Evolutionary conservation across 2,888 invertebrate species (phyloP).

Genomic region (Himalopsyche japonica): DNA sequence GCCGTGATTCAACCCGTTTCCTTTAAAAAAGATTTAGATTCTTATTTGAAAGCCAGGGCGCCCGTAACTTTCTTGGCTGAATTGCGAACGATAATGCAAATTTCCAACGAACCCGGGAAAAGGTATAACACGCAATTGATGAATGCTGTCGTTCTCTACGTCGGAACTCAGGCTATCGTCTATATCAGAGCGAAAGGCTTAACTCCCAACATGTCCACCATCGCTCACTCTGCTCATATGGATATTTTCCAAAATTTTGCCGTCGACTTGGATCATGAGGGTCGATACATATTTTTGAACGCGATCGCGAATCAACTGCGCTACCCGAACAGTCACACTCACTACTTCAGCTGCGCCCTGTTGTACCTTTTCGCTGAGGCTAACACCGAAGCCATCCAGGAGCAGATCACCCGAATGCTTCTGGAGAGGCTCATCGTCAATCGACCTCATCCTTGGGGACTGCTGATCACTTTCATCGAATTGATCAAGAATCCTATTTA

Average conservation of each 20-base stretch:
- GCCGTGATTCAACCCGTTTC: slow-evolving; percentile 82
- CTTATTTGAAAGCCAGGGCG: slow-evolving; percentile 90
- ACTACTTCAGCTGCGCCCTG: slow-evolving; percentile 98
- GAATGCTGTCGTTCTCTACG: slow-evolving; percentile 97
- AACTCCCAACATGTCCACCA: slow-evolving; percentile 95
- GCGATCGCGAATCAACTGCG: slow-evolving; percentile 98
- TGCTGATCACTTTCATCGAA: slow-evolving; percentile 98
- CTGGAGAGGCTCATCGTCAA: slow-evolving; percentile 97
- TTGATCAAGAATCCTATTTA: slow-evolving; percentile 97
- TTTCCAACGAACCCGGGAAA: slow-evolving; percentile 84
- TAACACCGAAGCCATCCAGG: slow-evolving; percentile 95
- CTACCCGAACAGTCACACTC: slow-evolving; percentile 99
- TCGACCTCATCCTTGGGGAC: slow-evolving; percentile 98
- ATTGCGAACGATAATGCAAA: slow-evolving; percentile 86
- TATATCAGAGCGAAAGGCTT: slow-evolving; percentile 89
- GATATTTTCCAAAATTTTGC: slow-evolving; percentile 99
- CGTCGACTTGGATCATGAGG: slow-evolving; percentile 97
- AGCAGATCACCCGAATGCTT: slow-evolving; percentile 95
- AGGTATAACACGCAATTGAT: slow-evolving; percentile 94
- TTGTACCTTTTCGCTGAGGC: slow-evolving; percentile 97
- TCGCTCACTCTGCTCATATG: slow-evolving; percentile 98
- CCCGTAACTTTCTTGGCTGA: slow-evolving; percentile 96
- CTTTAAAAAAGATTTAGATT: slow-evolving; percentile 96
- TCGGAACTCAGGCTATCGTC: slow-evolving; percentile 94
- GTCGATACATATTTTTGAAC: slow-evolving; percentile 95